phyloP scores from a whole-genome alignment of 2,113 vertebrate species.

The Tylochromis polylepis region DNA sequence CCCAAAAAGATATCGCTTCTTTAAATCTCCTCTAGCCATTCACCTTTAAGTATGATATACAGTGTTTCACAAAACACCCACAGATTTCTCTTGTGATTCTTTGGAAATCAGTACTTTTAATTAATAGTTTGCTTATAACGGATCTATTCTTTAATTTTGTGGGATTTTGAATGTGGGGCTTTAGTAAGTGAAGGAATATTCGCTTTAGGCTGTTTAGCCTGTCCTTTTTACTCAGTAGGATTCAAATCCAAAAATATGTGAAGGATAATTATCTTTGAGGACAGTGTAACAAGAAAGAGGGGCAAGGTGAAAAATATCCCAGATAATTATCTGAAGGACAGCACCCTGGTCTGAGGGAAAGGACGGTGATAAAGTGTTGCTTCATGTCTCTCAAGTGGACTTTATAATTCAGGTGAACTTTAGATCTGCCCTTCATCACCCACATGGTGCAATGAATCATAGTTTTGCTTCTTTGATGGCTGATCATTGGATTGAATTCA shows the following conservation, averaged over 20 bases:
- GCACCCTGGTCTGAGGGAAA: not conserved
- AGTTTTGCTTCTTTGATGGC: not conserved
- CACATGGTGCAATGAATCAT: not conserved
- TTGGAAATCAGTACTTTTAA: rapidly evolving
- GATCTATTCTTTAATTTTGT: not conserved
- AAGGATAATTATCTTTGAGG: not conserved
- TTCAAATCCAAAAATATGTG: not conserved
- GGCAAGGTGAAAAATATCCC: not conserved
- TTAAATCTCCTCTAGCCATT: not conserved
- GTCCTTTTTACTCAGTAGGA: not conserved
- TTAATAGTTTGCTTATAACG: not conserved
- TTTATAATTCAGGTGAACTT: not conserved
- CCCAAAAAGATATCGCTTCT: not conserved
- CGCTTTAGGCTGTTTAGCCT: not conserved
- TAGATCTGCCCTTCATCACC: not conserved
- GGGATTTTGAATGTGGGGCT: not conserved
- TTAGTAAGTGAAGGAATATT: not conserved
- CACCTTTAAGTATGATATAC: not conserved
- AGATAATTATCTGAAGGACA: not conserved
- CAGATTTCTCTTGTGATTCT: not conserved
- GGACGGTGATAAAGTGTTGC: not conserved
- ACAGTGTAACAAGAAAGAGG: not conserved
- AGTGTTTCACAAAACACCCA: not conserved
- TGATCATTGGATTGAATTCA: not conserved
- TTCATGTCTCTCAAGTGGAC: not conserved